Conservation (phyloP, 2,888 invertebrate species). For the Hemicrepidius hirtus region DNA sequence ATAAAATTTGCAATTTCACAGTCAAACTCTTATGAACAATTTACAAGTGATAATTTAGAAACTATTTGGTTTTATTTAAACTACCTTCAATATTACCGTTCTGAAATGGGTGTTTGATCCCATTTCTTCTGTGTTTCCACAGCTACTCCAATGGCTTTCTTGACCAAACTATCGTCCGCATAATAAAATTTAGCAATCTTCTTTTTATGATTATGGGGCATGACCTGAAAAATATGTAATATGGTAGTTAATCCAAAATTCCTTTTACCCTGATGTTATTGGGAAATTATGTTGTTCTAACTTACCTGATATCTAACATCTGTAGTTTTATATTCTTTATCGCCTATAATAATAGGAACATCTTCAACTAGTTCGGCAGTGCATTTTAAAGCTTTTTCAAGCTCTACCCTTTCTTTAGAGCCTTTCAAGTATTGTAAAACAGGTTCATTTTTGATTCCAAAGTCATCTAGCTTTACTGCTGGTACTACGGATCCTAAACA, state of each 20-base stretch:
- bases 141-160: slow-evolving; percentile 89
- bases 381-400: slow-evolving; percentile 82
- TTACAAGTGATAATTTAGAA: slow-evolving; percentile 10
- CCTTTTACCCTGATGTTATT: too few relatives aligned
- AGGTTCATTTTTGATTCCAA: slow-evolving; percentile 86
- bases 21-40: not conserved
- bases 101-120: slow-evolving; percentile 89
- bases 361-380: slow-evolving; percentile 83
- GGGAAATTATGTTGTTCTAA: too few relatives aligned
- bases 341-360: slow-evolving; percentile 97
- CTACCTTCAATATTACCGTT: slow-evolving; percentile 69
- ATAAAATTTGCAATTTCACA: too few relatives aligned
- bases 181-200: slow-evolving; percentile 95
- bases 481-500: slow-evolving; percentile 80
- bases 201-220: slow-evolving; percentile 93
- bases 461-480: slow-evolving; percentile 79
- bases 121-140: slow-evolving; percentile 88
- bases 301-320: slow-evolving; percentile 84
- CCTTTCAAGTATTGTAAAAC: slow-evolving; percentile 87
- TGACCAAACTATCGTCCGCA: slow-evolving; percentile 88
- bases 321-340: slow-evolving; percentile 86
- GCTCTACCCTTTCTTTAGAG: slow-evolving; percentile 84
- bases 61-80: not conserved
- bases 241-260: too few relatives aligned
- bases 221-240: slow-evolving; percentile 74